Percentiles rank a stretch among this genome's conserved stretches.
These are phyloP conservation scores for Mechanitis messenoides DNA, from an alignment of 2,888 invertebrate species.

Conservation along the genomic window DNA sequence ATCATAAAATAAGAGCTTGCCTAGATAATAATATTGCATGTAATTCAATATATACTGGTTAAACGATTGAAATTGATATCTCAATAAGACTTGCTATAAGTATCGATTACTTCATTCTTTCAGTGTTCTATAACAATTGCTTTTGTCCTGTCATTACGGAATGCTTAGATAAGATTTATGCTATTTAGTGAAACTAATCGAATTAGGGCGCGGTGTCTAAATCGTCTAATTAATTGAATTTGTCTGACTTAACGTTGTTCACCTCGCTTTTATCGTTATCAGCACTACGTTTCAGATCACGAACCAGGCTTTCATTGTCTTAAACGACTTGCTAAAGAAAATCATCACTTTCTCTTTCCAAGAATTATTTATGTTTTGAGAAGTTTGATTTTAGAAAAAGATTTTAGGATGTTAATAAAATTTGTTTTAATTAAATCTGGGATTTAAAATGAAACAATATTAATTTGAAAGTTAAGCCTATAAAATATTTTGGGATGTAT, in stretches of 20 bases:
- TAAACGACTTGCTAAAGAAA: neutral
- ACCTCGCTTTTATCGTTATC: slow-evolving; percentile 31
- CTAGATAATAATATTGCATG: no score
- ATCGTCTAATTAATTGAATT: slow-evolving; percentile 35
- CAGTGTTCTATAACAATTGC: slow-evolving; percentile 14
- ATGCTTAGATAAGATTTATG: slow-evolving; percentile 30
- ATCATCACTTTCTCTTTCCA: neutral
- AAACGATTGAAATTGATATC: neutral
- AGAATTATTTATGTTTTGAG: no score
- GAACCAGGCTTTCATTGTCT: slow-evolving; percentile 28
- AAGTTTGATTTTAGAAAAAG: no score
- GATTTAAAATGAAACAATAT: no score
- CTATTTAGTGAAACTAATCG: slow-evolving; percentile 27
- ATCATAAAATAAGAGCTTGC: no score
- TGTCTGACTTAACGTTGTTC: slow-evolving; percentile 32
- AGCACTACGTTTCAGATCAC: slow-evolving; percentile 28
- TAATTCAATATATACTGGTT: neutral
- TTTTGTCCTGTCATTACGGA: slow-evolving; percentile 21
- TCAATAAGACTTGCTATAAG: neutral
- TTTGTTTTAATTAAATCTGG: no score
- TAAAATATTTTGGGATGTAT: no score
- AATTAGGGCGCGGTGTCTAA: slow-evolving; percentile 32
- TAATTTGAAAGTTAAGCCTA: no score
- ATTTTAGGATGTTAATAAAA: no score
- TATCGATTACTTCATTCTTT: slow-evolving; percentile 10